Conservation (phyloP, 1,140 invertebrate genomes). For the Oedothorax gibbosus region DNA sequence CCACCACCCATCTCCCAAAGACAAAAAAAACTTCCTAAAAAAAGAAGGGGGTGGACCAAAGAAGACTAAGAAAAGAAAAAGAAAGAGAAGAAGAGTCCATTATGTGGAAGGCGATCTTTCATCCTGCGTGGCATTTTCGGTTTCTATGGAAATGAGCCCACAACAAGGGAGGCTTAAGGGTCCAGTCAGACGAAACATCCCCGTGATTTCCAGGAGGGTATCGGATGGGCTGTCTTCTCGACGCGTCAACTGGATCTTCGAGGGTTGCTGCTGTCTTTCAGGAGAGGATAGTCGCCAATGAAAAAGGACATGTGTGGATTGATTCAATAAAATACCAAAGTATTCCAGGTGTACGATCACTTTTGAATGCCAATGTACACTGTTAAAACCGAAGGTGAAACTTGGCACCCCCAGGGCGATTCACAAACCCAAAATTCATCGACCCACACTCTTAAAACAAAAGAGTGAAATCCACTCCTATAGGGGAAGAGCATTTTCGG, state of each 20-base stretch:
- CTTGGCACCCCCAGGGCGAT: too few relatives aligned
- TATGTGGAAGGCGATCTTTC: conserved; percentile 60
- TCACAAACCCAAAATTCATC: too few relatives aligned
- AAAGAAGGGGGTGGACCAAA: conserved; percentile 49
- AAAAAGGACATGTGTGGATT: too few relatives aligned
- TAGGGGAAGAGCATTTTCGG: too few relatives aligned
- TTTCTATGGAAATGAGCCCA: conserved; percentile 60
- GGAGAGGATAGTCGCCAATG: too few relatives aligned
- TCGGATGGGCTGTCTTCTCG: conserved; percentile 53
- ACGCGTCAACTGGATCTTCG: conserved; percentile 41
- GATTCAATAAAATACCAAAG: too few relatives aligned
- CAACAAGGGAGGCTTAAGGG: conserved; percentile 58
- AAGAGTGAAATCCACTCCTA: too few relatives aligned
- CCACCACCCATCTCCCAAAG: background rate
- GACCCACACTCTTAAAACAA: too few relatives aligned
- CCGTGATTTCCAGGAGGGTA: conserved; percentile 45
- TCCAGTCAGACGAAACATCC: conserved; percentile 61
- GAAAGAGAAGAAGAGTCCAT: conserved; percentile 45
- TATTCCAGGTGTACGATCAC: too few relatives aligned
- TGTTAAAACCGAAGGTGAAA: too few relatives aligned
- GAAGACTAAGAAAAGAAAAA: background rate
- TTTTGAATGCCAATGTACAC: too few relatives aligned
- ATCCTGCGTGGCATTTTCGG: conserved; percentile 57
- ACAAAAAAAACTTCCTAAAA: conserved; percentile 20
- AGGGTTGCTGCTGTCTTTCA: background rate